phyloP scores from a whole-genome alignment of 2,888 invertebrate species.

The Actias luna region DNA sequence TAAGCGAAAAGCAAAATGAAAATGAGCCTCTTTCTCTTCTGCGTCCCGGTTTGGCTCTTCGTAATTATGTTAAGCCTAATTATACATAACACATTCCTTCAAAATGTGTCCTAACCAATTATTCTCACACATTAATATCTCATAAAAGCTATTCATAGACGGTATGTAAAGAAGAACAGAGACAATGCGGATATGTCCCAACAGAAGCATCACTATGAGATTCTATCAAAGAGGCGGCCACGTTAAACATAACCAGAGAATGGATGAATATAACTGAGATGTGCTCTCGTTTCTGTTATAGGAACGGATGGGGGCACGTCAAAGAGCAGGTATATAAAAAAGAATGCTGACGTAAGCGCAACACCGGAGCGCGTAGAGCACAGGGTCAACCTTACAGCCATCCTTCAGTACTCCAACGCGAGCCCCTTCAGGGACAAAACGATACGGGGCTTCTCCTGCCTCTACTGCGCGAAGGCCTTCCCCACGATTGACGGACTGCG shows the following conservation, averaged over 20 bases:
- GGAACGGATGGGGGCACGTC: slow-evolving; percentile 64
- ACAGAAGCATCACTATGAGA: not conserved
- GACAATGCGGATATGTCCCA: not conserved
- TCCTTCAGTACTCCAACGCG: slow-evolving; percentile 75
- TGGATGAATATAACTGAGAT: slow-evolving; percentile 69
- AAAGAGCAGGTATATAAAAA: slow-evolving; percentile 69
- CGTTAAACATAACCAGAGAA: slow-evolving; percentile 29
- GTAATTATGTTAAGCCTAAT: no score
- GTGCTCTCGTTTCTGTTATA: slow-evolving; percentile 73
- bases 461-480: slow-evolving; percentile 70
- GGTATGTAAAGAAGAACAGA: not conserved
- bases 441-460: slow-evolving; percentile 69
- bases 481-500: slow-evolving; percentile 60
- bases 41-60: no score
- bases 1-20: no score
- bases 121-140: not conserved
- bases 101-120: not conserved
- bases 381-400: slow-evolving; percentile 72
- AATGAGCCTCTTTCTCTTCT: no score
- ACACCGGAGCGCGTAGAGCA: slow-evolving; percentile 75
- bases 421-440: slow-evolving; percentile 76
- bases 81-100: no score
- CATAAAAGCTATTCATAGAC: not conserved
- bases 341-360: slow-evolving; percentile 67
- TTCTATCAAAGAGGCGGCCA: not conserved